Percentiles rank a stretch among this genome's conserved stretches.
These are phyloP conservation scores for Chrysomela aeneicollis DNA, from an alignment of 2,888 invertebrate species.

Conservation along the genomic window DNA sequence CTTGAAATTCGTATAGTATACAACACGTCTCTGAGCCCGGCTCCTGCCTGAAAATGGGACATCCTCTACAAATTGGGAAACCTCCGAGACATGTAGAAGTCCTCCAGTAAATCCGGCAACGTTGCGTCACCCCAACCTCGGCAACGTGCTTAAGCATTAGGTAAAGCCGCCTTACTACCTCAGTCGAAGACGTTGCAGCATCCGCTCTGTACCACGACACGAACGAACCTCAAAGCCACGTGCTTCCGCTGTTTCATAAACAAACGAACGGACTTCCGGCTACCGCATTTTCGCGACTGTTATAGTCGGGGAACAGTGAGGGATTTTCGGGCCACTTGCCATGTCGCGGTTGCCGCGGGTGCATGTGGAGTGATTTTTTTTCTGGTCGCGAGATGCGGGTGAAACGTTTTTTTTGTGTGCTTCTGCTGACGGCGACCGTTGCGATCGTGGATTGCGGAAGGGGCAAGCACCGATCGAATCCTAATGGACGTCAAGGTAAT, in stretches of 20 bases:
- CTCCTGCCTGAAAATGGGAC: too few relatives aligned
- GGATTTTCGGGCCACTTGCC: constrained; percentile 20
- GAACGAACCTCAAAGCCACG: constrained; percentile 47
- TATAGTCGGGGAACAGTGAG: constrained; percentile 10
- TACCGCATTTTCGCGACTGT: constrained; percentile 17
- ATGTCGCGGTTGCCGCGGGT: constrained; percentile 12
- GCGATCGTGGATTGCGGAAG: constrained; percentile 38
- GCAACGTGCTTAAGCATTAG: constrained; percentile 39
- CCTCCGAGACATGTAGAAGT: too few relatives aligned
- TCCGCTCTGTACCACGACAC: constrained; percentile 49
- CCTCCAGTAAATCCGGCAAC: constrained; percentile 21
- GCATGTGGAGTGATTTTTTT: constrained; percentile 10
- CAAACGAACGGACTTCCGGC: constrained; percentile 29
- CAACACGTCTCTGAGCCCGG: too few relatives aligned
- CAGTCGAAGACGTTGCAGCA: constrained; percentile 53
- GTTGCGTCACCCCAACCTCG: constrained; percentile 40
- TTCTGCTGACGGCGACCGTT: constrained; percentile 35
- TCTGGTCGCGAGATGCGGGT: constrained; percentile 34
- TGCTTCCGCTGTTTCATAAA: constrained; percentile 38
- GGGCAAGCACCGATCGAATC: constrained; percentile 44
- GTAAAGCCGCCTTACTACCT: constrained; percentile 48
- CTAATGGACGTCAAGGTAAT: constrained; percentile 50
- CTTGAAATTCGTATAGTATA: too few relatives aligned
- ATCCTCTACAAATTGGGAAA: too few relatives aligned
- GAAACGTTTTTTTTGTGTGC: constrained; percentile 28